phyloP scores from a whole-genome alignment of 1,140 invertebrate genomes.

The Bombus fervidus region DNA sequence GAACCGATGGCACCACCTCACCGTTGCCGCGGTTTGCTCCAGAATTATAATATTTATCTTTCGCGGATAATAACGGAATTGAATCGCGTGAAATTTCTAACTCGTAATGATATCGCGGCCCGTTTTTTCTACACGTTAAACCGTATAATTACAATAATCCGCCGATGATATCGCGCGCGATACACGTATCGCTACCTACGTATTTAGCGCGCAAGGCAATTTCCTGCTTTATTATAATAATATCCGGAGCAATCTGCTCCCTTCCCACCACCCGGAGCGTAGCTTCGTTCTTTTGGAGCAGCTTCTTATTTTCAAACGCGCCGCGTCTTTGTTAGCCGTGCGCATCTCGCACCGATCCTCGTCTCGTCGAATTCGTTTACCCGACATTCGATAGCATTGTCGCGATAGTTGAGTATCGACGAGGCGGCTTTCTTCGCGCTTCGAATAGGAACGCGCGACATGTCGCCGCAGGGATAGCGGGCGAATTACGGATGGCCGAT shows the following conservation, averaged over 20 bases:
- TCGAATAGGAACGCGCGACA: background rate
- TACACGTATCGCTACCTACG: conserved; percentile 61
- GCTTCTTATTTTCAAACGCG: conserved; percentile 62
- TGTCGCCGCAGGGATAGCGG: too few relatives aligned
- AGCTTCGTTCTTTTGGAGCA: conserved; percentile 3
- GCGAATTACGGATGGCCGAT: background rate
- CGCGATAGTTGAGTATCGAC: background rate
- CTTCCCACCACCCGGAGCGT: conserved; percentile 34
- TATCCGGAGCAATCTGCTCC: conserved; percentile 67
- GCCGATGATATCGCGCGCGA: conserved; percentile 67
- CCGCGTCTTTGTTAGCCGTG: conserved; percentile 55
- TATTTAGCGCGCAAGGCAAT: conserved; percentile 68
- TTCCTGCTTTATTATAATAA: conserved; percentile 72
- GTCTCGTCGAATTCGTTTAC: background rate
- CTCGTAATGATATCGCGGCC: conserved; percentile 46
- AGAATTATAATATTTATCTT: conserved; percentile 44
- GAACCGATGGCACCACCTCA: background rate
- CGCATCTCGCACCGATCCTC: background rate
- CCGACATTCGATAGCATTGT: background rate
- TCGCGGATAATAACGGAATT: conserved; percentile 46
- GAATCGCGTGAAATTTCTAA: conserved; percentile 58
- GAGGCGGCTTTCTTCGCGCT: background rate
- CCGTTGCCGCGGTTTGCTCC: background rate
- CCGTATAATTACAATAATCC: conserved; percentile 69
- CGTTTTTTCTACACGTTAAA: conserved; percentile 50